Base-by-base conservation (phyloP, 2,113 vertebrate species). In the Motacilla alba region DNA sequence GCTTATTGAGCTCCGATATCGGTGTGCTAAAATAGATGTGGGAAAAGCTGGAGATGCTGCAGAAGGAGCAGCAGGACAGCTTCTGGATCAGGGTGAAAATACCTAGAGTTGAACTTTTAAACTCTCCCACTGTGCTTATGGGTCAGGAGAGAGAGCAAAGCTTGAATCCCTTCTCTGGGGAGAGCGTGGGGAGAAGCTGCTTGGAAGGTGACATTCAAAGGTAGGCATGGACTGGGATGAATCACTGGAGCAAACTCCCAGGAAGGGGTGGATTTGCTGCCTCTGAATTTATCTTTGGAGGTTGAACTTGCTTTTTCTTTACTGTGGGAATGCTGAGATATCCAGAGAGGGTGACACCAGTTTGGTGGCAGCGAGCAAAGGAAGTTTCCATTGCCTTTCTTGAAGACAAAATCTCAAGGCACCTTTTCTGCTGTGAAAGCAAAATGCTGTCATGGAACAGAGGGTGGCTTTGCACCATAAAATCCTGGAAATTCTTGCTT, bases 201-300 rank as follows among this genome's bases (percentile, higher is more conserved):
- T 28, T 33, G 64, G 69, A 31, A 82, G 30, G 68, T 23, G 47
- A 18, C 0, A 1, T 11, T 53, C 8, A 11, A 44, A 63, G 9
- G 31, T 18, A 8, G 30, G 8, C 2, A 0, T 2, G 7, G 18
- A 43, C 73, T 70, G 58, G 3, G 3, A 3, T 67, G 5, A 52
- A 16, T 50, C 8, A 1, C 15, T 35, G n/a, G 17, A 63, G 47
- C 55, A 70, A 52, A 33, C 11, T 35, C 17, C 15, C 55, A 6
- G 44, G 43, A 31, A 33, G 16, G 19, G 28, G 2, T 27, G 77
- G 68, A 56, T 77, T 64, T 46, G 2, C 20, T 55, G 2, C 69
- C 24, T 47, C 35, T 69, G 5, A 16, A 23, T 41, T 13, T 8
- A 4, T 52, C n/a, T 64, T 56, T 69, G 46, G 53, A 80, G 30